Evolutionary conservation across 2,113 vertebrate genomes (phyloP).

Genomic region (Osmerus mordax): DNA sequence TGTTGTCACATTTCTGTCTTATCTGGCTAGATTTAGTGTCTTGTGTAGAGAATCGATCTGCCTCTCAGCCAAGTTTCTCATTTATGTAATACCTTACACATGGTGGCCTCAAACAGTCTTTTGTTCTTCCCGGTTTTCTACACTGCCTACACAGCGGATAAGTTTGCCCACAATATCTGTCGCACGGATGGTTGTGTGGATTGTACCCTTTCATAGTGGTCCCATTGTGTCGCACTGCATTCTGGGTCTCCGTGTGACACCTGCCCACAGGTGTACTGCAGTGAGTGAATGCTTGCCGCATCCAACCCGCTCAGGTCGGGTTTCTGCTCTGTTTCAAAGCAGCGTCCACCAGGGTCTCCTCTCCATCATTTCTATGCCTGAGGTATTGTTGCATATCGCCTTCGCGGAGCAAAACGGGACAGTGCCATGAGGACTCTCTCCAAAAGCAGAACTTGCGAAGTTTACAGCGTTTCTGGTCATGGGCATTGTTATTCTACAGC

Average conservation of each 20-base stretch:
- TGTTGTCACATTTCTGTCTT: too few relatives aligned
- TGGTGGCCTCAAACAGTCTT: constrained; percentile 53
- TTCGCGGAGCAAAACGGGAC: constrained; percentile 63
- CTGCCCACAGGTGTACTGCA: constrained; percentile 66
- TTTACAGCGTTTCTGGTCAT: constrained; percentile 73
- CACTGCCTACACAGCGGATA: constrained; percentile 40
- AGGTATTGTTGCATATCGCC: constrained; percentile 63
- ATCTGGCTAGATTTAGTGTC: too few relatives aligned
- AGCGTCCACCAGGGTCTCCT: constrained; percentile 51
- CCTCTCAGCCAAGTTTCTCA: constrained; percentile 21
- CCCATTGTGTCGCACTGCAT: constrained; percentile 76
- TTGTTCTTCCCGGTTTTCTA: constrained; percentile 37
- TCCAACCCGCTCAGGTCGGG: constrained; percentile 61
- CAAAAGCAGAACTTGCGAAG: constrained; percentile 71
- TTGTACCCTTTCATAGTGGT: constrained; percentile 66
- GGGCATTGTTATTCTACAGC: constrained; percentile 42
- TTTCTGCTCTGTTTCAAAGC: constrained; percentile 62
- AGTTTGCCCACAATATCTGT: constrained; percentile 67
- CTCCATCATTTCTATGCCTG: constrained; percentile 62
- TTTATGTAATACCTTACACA: constrained; percentile 36
- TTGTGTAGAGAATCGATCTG: too few relatives aligned
- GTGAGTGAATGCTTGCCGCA: constrained; percentile 61
- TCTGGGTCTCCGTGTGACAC: constrained; percentile 71
- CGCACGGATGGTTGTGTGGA: constrained; percentile 59
- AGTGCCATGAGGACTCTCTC: constrained; percentile 75